Percentiles rank a stretch among this genome's conserved stretches.
Evolutionary conservation across 2,797 vertebrate species (phyloP).

Genomic region (Sebastes aleutianus): DNA sequence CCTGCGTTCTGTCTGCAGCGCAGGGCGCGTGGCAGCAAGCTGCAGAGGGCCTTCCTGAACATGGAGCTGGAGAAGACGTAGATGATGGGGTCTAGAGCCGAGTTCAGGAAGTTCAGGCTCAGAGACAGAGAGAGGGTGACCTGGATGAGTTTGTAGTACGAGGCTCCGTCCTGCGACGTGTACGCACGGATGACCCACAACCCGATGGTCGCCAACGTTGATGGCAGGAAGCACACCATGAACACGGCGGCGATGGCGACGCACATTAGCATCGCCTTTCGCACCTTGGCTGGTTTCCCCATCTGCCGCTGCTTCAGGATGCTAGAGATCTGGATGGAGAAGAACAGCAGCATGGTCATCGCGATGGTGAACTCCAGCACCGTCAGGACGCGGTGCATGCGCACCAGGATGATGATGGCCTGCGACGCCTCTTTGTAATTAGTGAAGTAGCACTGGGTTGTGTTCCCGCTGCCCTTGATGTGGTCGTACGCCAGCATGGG

Average conservation of each 20-base stretch:
- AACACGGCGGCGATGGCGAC: constrained; percentile 62
- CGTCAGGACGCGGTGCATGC: constrained; percentile 73
- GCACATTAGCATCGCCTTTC: constrained; percentile 64
- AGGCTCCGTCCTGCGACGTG: constrained; percentile 38
- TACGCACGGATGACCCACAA: constrained; percentile 52
- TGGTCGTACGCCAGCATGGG: constrained; percentile 76
- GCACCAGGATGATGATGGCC: constrained; percentile 61
- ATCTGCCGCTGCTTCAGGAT: constrained; percentile 63
- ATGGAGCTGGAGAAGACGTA: constrained; percentile 79
- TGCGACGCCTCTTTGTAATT: constrained; percentile 41
- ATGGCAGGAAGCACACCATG: constrained; percentile 76
- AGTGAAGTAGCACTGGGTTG: constrained; percentile 72
- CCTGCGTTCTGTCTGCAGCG: background rate
- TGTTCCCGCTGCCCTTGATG: constrained; percentile 29
- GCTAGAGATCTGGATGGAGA: constrained; percentile 64
- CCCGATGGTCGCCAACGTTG: constrained; percentile 69
- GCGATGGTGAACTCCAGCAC: constrained; percentile 76
- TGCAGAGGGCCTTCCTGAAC: constrained; percentile 67
- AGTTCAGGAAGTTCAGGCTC: constrained; percentile 80
- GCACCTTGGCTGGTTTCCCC: constrained; percentile 62
- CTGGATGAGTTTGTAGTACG: constrained; percentile 65
- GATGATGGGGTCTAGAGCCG: constrained; percentile 74
- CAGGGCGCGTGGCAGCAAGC: constrained; percentile 26
- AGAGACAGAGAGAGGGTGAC: constrained; percentile 72
- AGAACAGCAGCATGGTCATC: constrained; percentile 75